Base-by-base conservation (phyloP, 2,797 vertebrate genomes). In the Sternarchorhynchus goeldii region DNA sequence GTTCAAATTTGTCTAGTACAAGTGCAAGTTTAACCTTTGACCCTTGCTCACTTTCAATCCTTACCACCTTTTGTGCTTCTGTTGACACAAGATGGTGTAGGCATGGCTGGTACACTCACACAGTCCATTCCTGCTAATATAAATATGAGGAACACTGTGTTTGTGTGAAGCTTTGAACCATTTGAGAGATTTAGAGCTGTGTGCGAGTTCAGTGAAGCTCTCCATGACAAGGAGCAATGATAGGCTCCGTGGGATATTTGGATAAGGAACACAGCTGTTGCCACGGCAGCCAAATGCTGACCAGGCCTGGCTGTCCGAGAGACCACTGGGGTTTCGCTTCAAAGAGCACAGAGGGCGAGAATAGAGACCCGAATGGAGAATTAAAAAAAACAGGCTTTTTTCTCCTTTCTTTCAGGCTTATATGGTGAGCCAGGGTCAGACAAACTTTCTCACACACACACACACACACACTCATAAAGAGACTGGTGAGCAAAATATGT, bases 201-300 rank as follows among this genome's bases (percentile, higher is more conserved):
- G 90, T 87, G 80, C 81, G 69, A 85, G 84, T 82, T 76, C 77
- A 45, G 87, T 86, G 88, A 89, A 87, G 85, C 81, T 78, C 5
- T 85, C 78, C 83, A 12, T 83, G 73, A 79, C 85, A 81, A 69
- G 73, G 85, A 87, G 87, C 82, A 71, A 82, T 78, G 83, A 83
- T 90, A 88, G 91, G 89, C 86, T 86, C 83, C 83, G 84, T 89
- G 86, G 88, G 87, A 85, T 84, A 32, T 18, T 32, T 14, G 67
- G 45, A 25, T 31, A 53, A 32, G 90, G 90, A 90, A 91, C 89
- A 90, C 89, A 91, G 90, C 90, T 91, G 90, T 91, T 89, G 91
- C 88, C 89, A 90, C 90, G 87, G 89, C 87, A 89, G 87, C 88
- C 90, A 91, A 90, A 92, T 90, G 90, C 89, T 88, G 84, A 39